Percentiles rank a stretch among this genome's conserved stretches.
Conservation (phyloP, 2,888 invertebrate genomes). For the Andrena bicolor region DNA sequence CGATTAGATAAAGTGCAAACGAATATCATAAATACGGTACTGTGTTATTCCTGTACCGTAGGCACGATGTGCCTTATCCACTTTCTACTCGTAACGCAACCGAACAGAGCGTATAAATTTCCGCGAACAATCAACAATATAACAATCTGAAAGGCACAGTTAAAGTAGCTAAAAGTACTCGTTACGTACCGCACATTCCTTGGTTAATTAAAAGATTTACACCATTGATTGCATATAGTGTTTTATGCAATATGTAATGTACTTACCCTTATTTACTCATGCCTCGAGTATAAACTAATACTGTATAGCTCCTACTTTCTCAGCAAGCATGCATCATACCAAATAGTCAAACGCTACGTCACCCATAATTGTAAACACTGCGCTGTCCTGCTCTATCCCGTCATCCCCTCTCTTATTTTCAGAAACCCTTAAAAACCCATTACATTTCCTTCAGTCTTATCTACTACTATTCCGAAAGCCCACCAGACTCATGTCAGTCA, state of each 20-base stretch:
- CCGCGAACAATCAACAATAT: conserved; percentile 66
- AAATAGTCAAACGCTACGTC: too few relatives aligned
- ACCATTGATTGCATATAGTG: background rate
- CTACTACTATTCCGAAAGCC: too few relatives aligned
- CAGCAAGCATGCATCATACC: too few relatives aligned
- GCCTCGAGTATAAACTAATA: too few relatives aligned
- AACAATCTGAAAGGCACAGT: conserved; percentile 29
- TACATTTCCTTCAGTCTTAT: too few relatives aligned
- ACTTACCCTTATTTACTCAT: too few relatives aligned
- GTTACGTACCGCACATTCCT: conserved; percentile 11
- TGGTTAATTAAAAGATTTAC: conserved; percentile 11
- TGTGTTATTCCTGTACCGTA: conserved; percentile 58
- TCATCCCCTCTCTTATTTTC: too few relatives aligned
- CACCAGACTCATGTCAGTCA: too few relatives aligned
- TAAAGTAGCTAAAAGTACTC: conserved; percentile 20
- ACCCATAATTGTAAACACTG: too few relatives aligned
- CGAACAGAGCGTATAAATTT: conserved; percentile 65
- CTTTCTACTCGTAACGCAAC: conserved; percentile 73
- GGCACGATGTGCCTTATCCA: conserved; percentile 66
- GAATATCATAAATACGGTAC: conserved; percentile 69
- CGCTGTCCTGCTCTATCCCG: too few relatives aligned
- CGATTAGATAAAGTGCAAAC: conserved; percentile 76
- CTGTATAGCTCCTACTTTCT: too few relatives aligned
- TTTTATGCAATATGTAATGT: conserved; percentile 5
- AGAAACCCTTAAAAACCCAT: too few relatives aligned